Conservation (phyloP, 2,113 vertebrate genomes). For the Pollachius pollachius region DNA sequence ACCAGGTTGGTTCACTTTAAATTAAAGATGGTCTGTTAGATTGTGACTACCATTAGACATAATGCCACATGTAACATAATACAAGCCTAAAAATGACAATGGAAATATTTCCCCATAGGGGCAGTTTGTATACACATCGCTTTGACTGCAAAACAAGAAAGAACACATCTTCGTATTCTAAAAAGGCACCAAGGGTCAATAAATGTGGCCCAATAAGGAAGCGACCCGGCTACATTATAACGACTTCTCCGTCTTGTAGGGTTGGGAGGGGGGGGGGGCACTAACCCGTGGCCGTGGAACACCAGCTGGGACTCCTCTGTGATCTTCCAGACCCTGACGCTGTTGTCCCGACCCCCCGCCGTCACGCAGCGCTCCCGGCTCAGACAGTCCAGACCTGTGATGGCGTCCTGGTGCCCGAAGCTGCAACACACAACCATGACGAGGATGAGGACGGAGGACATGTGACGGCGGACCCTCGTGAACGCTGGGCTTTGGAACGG, state of each 20-base stretch:
- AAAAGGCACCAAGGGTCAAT: not conserved
- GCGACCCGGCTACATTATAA: too few species aligned
- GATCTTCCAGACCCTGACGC: conserved; percentile 95
- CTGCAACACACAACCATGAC: conserved; percentile 54
- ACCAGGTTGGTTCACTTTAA: too few species aligned
- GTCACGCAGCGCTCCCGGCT: conserved; percentile 94
- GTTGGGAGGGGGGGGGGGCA: not conserved
- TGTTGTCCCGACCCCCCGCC: conserved; percentile 85
- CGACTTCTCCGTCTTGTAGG: too few species aligned
- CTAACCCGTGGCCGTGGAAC: conserved; percentile 93
- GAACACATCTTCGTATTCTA: not conserved
- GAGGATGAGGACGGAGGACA: too few species aligned
- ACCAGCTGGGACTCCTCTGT: conserved; percentile 94
- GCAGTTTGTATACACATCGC: too few species aligned
- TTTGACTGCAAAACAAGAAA: too few species aligned
- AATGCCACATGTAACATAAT: too few species aligned
- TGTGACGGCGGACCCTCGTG: not conserved
- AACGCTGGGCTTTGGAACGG: too few species aligned
- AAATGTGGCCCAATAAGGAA: too few species aligned
- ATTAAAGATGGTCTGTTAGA: too few species aligned
- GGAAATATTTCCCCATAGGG: not conserved
- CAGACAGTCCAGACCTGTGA: conserved; percentile 88
- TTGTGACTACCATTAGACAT: too few species aligned
- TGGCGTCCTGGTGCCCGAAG: conserved; percentile 90
- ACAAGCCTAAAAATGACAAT: too few species aligned